Conservation (phyloP, 2,797 vertebrate genomes). For the Argentina silus region DNA sequence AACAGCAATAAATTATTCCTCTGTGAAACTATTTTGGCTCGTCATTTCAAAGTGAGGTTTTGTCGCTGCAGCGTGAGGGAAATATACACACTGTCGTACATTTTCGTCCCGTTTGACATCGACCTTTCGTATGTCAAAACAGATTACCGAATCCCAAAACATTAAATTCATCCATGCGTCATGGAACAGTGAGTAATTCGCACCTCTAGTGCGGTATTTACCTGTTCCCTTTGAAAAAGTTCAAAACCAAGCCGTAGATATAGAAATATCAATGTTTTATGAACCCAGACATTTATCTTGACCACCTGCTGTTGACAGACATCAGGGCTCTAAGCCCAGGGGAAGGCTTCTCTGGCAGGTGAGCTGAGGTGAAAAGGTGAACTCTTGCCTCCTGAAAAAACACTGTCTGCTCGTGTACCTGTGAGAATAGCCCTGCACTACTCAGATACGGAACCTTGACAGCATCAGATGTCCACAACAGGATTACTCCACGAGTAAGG, state of each 20-base stretch:
- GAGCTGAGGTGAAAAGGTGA: slow-evolving; percentile 30
- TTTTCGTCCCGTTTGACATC: too few species aligned
- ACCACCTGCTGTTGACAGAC: slow-evolving; percentile 13
- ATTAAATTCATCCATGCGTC: too few species aligned
- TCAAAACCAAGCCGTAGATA: too few species aligned
- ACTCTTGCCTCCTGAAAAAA: slow-evolving; percentile 39
- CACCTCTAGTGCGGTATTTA: neutral
- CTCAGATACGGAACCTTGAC: neutral
- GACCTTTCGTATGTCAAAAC: too few species aligned
- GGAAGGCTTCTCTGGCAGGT: slow-evolving; percentile 8
- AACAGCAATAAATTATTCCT: too few species aligned
- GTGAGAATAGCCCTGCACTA: slow-evolving; percentile 18
- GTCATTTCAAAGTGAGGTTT: too few species aligned
- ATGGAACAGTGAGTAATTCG: neutral
- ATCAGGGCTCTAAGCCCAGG: neutral
- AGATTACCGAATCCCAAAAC: too few species aligned
- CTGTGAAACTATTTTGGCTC: too few species aligned
- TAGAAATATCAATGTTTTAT: slow-evolving; percentile 41
- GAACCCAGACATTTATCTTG: neutral
- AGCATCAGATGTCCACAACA: neutral
- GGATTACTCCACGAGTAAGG: too few species aligned
- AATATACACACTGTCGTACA: too few species aligned
- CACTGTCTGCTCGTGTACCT: slow-evolving; percentile 28
- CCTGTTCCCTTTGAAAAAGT: neutral
- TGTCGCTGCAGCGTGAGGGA: too few species aligned